Base-by-base conservation (phyloP, 2,888 invertebrate genomes). In the Meteorus cinctellus region DNA sequence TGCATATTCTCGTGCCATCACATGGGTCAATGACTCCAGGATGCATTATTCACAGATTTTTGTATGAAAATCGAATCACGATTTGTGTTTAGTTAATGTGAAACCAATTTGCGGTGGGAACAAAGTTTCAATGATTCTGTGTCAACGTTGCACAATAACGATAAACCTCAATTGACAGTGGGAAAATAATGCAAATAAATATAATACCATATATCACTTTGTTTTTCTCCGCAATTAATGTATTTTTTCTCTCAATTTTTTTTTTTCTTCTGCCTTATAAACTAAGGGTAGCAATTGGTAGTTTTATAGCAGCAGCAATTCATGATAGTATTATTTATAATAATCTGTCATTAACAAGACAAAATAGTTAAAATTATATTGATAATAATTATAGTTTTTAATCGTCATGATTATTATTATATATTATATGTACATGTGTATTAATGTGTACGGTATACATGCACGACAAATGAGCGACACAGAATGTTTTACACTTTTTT, bases 321-420 rank as follows among this genome's bases (percentile, higher is more conserved):
- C 72, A 81, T 84, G 71, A 83, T 82, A 81, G 83, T 82, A 80
- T 76, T 81, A 81, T 80, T 80, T 80, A 80, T 81, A 81, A 80
- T 84, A 80, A 81, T 77, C 75, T 76, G 72, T 77, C 73, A 34
- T 69, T 74, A 69, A 69, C 65, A 74, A 36, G 71, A 24, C n/a
- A 48, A 82, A 80, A 80, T 82, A 74, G 80, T 82, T 85, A 85
- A 84, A 85, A 84, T 85, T 85, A 86, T 84, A 83, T 83, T 83
- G 81, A 83, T 85, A 77, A 83, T 84, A 81, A 82, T 84, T 83
- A 82, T 84, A 85, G 81, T 85, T 79, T 79, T 79, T 81, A 82
- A 82, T 83, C 83, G 82, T 83, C 82, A 81, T 82, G 82, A 82
- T 81, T 81, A 80, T 79, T 75, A 81, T 84, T 69, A 74, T 84